Conservation (phyloP, 2,113 vertebrate genomes). For the Fulmarus glacialis region DNA sequence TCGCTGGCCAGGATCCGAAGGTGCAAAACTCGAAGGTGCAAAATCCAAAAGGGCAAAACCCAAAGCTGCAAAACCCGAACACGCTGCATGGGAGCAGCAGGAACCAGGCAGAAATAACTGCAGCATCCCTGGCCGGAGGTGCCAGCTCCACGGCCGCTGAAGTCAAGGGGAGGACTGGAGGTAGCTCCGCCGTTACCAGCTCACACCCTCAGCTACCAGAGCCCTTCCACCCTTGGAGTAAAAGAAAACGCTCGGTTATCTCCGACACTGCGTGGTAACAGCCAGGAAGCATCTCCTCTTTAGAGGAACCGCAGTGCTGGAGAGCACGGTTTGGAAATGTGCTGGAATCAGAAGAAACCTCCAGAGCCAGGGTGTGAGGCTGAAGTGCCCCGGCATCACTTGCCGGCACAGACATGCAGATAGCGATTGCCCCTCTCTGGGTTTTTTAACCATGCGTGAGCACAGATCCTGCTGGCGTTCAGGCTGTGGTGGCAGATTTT, state of each 20-base stretch:
- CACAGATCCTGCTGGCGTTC: neutral
- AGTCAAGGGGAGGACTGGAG: neutral
- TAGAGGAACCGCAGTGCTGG: neutral
- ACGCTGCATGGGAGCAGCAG: neutral
- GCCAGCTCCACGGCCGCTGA: fast-evolving
- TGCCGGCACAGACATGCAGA: neutral
- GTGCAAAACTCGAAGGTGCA: neutral
- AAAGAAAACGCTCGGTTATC: neutral
- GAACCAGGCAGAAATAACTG: neutral
- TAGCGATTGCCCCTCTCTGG: neutral
- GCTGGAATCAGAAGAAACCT: neutral
- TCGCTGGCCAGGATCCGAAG: neutral
- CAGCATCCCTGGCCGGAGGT: neutral
- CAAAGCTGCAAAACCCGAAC: neutral
- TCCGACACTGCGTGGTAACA: neutral
- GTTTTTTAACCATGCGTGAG: neutral
- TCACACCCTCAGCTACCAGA: neutral
- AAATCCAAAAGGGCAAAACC: neutral
- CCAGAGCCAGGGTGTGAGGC: neutral
- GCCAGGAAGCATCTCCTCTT: neutral
- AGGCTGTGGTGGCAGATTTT: neutral
- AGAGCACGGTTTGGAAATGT: neutral
- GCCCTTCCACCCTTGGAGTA: neutral
- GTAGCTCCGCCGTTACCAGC: neutral
- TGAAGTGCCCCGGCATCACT: neutral